Evolutionary conservation across 2,797 vertebrate species (phyloP).

Genomic region (Propithecus perrieri): DNA sequence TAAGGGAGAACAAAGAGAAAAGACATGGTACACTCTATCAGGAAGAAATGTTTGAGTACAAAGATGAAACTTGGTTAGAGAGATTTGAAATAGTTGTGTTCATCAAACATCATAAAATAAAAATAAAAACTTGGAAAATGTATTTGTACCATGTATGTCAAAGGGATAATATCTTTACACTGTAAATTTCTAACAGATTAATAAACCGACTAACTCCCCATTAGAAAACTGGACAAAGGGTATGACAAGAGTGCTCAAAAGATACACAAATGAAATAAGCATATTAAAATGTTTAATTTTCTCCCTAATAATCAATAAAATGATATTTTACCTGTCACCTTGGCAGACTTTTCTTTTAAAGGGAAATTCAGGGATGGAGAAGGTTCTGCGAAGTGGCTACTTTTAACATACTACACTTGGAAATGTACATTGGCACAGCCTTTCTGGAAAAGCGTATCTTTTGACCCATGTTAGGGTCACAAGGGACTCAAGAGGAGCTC

Average conservation of each 20-base stretch:
- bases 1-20: not conserved
- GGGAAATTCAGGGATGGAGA: not conserved
- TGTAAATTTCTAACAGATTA: not conserved
- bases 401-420: not conserved
- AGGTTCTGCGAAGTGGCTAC: not conserved
- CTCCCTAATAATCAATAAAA: not conserved
- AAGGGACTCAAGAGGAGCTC: too few species aligned
- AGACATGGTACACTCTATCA: not conserved
- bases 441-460: conserved; percentile 43
- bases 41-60: conserved; percentile 1
- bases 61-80: not conserved
- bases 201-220: not conserved
- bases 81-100: conserved; percentile 3
- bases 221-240: conserved; percentile 21
- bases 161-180: not conserved
- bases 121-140: conserved; percentile 32
- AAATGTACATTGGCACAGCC: not conserved
- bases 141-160: conserved; percentile 29
- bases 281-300: conserved; percentile 21
- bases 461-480: not conserved
- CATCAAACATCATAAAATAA: not conserved
- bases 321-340: not conserved
- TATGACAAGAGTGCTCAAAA: not conserved
- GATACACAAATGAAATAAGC: conserved; percentile 25
- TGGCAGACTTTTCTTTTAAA: conserved; percentile 17